phyloP scores from a whole-genome alignment of 2,113 vertebrate species.

The Myiagra hebetior region DNA sequence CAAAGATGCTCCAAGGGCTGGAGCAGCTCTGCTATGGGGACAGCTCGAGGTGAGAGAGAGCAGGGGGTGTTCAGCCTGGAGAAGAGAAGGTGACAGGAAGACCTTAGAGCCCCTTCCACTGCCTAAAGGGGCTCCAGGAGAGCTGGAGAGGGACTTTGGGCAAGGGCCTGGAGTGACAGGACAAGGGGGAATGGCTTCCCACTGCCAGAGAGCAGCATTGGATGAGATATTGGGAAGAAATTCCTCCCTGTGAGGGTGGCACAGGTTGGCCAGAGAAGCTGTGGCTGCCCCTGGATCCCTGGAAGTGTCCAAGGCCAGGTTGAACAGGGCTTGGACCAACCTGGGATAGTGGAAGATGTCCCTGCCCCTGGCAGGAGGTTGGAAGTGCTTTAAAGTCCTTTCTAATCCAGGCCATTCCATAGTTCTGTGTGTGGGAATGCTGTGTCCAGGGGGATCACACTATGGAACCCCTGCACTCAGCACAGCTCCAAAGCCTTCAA shows the following conservation, averaged over 20 bases:
- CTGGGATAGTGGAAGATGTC: rapidly evolving
- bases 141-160: not conserved
- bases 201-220: not conserved
- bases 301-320: not conserved
- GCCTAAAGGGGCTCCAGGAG: not conserved
- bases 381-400: not conserved
- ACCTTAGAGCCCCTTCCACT: not conserved
- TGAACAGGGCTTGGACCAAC: not conserved
- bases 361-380: not conserved
- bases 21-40: not conserved
- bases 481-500: not conserved
- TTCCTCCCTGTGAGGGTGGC: not conserved
- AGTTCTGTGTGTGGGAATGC: not conserved
- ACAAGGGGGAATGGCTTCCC: not conserved
- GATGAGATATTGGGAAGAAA: not conserved
- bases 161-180: not conserved
- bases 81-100: not conserved
- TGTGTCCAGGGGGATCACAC: rapidly evolving
- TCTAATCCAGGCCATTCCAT: not conserved
- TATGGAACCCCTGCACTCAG: rapidly evolving
- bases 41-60: not conserved
- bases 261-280: not conserved
- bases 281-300: not conserved
- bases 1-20: not conserved
- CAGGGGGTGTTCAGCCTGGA: not conserved